Evolutionary conservation across 2,888 invertebrate genomes (phyloP), one percentile per base, ranked within the genome.

Genomic region (Autographa gamma): DNA sequence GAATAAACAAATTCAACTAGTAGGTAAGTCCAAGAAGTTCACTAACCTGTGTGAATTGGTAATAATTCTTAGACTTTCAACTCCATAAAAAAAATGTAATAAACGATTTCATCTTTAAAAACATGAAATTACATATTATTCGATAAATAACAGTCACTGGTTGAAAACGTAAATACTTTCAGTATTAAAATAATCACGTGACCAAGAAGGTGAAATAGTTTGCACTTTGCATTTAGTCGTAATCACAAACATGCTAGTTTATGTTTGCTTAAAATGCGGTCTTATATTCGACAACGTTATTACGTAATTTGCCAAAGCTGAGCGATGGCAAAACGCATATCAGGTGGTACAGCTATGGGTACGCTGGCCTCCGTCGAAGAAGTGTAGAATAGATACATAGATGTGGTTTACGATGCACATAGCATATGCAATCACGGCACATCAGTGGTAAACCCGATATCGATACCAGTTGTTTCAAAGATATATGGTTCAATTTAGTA

Each of bases 151-250:
- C 5, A 13, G 16, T 61, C 56, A 59, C 63, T 75, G n/a, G 0
- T 62, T 59, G 58, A 67, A 63, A 68, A 68, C 71, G 18, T 62
- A 79, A 65, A 59, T 59, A 61, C 54, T 43, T 7, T 41, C 64
- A 16, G 34, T 59, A 63, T 59, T 66, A 65, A 25, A 63, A 60
- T n/a, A 64, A 58, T 2, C 43, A 48, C 60, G 60, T 66, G 2
- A 18, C 68, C 64, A 14, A n/a, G 19, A 25, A 63, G 13, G 43
- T 63, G 25, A 16, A 43, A 0, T 41, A 13, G 14, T 43, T 43
- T 14, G 25, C 25, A 25, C 25, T 25, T 25, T 25, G 25, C 25
- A 25, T 25, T 2, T 25, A 25, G 25, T 25, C 25, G 25, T 25
- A 25, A 25, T 25, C 25, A 25, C 25, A 25, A 25, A 25, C 25